Evolutionary conservation across 2,113 vertebrate species (phyloP), one percentile per base, ranked within the genome.

Genomic region (Esox niger): DNA sequence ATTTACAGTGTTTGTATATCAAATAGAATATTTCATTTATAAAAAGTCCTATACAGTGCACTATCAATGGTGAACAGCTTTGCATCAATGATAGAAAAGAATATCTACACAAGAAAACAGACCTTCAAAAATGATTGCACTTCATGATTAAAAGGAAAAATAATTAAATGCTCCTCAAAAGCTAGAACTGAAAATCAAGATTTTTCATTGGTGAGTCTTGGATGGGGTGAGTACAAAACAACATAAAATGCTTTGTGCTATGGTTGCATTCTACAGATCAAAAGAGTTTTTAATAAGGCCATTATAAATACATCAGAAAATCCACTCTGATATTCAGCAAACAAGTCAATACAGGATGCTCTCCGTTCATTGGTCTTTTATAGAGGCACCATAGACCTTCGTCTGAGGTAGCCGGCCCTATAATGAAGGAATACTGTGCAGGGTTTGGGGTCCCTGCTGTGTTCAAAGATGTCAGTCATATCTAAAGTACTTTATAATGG

Each of bases 261-360:
- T 87, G 89, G 87, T 84, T 91, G 83, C 80, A 87, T 88, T 88
- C 87, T 85, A 86, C 76, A 86, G 84, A 91, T 92, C 89, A 91
- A 91, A 92, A 74, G 76, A 67, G 55, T 77, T 87, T 91, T 90
- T 91, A 91, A 92, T 91, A 86, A 91, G 87, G 75, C 85, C 84
- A 91, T 91, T 90, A 90, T 90, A 91, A 90, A 92, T 90, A 90
- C 84, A 91, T 91, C 88, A 88, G 87, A 91, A 90, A 86, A 88
- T 83, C 82, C 83, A 83, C 88, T 92, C 79, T 85, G 81, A 82
- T 89, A 90, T 92, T 90, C 90, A 84, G 83, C 85, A 91, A 91
- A 90, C 88, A 91, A 88, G 90, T 91, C 91, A 90, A 92, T 90
- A 89, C 90, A 91, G 91, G 89, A 91, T 90, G 86, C 86, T 65